Evolutionary conservation across 2,113 vertebrate species (phyloP).

Genomic region (Dipodomys stephensi): DNA sequence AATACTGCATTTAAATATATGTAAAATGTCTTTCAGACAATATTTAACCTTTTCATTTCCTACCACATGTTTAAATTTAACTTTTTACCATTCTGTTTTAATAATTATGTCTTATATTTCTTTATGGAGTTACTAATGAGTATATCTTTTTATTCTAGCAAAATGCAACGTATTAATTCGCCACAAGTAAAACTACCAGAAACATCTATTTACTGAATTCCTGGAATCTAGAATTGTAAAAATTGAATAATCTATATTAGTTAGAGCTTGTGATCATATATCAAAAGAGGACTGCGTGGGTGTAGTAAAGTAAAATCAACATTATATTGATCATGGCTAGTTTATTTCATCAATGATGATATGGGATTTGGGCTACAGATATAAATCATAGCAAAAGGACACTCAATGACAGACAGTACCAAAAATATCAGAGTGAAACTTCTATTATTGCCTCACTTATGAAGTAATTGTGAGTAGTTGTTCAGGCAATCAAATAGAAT

Average conservation of each 20-base stretch:
- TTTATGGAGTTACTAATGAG: not conserved
- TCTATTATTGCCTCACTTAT: not conserved
- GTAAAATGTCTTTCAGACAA: not conserved
- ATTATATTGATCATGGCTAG: not conserved
- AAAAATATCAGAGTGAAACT: not conserved
- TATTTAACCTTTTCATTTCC: not conserved
- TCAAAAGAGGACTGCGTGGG: not conserved
- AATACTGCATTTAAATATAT: not conserved
- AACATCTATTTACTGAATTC: not conserved
- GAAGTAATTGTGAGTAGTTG: not conserved
- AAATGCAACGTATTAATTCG: not conserved
- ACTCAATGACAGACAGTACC: not conserved
- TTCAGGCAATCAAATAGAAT: not conserved
- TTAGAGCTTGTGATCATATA: not conserved
- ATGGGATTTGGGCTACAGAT: not conserved
- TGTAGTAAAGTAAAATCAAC: not conserved
- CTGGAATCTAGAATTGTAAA: not conserved
- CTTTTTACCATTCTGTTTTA: not conserved
- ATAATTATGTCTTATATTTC: not conserved
- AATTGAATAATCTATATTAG: not conserved
- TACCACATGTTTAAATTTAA: not conserved
- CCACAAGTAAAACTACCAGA: not conserved
- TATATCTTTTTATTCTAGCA: not conserved
- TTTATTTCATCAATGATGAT: not conserved
- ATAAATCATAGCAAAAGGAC: not conserved